These are phyloP conservation scores for Megalops cyprinoides DNA, from an alignment of 2,797 vertebrate species.

Conservation along the genomic window DNA sequence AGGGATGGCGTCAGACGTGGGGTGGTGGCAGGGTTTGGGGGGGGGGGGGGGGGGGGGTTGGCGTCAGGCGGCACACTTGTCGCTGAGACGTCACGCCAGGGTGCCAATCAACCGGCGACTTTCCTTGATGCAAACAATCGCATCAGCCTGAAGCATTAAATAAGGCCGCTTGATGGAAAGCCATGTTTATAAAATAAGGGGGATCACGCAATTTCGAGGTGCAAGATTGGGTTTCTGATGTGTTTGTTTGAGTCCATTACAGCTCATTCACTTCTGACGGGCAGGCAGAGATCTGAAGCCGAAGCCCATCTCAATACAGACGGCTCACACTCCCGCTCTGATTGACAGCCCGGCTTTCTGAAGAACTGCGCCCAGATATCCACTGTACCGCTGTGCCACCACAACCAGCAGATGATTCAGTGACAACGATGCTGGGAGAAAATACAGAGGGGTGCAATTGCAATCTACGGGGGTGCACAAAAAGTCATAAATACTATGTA, in stretches of 20 bases:
- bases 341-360: slow-evolving; percentile 16
- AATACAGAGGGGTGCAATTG: too few species aligned
- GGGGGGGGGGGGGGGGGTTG: not conserved
- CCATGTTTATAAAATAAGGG: slow-evolving; percentile 43
- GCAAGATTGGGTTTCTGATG: slow-evolving; percentile 40
- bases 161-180: slow-evolving; percentile 30
- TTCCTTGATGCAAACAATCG: slow-evolving; percentile 33
- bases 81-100: slow-evolving; percentile 59
- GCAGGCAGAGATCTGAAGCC: not conserved
- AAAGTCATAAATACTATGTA: too few species aligned
- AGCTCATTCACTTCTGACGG: slow-evolving; percentile 7
- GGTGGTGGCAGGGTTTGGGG: not conserved
- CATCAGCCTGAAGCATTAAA: slow-evolving; percentile 47
- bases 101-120: slow-evolving; percentile 51
- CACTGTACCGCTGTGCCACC: too few species aligned
- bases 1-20: not conserved
- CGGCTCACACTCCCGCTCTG: slow-evolving; percentile 1
- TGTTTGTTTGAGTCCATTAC: slow-evolving; percentile 43
- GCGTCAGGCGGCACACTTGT: slow-evolving; percentile 47
- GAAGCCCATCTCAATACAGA: not conserved
- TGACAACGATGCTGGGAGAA: too few species aligned
- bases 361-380: not conserved
- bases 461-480: too few species aligned
- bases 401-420: too few species aligned
- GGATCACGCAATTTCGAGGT: slow-evolving; percentile 26